Conservation (phyloP, 2,888 invertebrate species). For the Drosophila ustulata region DNA sequence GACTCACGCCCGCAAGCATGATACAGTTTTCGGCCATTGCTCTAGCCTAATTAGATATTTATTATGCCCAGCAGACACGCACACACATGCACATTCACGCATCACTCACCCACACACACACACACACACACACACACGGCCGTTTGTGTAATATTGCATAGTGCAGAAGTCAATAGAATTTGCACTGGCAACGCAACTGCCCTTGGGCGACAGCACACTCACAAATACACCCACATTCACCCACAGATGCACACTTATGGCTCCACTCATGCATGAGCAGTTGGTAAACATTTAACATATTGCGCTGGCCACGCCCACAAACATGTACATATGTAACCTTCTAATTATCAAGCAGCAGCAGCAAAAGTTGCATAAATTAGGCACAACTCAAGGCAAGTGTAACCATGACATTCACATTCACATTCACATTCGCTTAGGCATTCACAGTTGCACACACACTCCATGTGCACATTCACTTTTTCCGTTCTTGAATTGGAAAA, state of each 20-base stretch:
- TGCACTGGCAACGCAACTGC: slow-evolving; percentile 45
- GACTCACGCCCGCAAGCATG: slow-evolving; percentile 15
- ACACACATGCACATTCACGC: slow-evolving; percentile 9
- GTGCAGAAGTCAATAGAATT: slow-evolving; percentile 69
- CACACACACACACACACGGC: slow-evolving; percentile 20
- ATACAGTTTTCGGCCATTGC: slow-evolving; percentile 31
- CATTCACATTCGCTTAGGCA: slow-evolving; percentile 1
- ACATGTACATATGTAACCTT: slow-evolving; percentile 29
- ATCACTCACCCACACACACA: slow-evolving; percentile 15
- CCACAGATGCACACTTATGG: not conserved
- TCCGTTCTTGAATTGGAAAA: slow-evolving; percentile 33
- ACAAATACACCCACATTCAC: slow-evolving; percentile 8
- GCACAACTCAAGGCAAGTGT: slow-evolving; percentile 32
- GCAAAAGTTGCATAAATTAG: slow-evolving; percentile 51
- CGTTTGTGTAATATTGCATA: slow-evolving; percentile 32
- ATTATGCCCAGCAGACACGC: slow-evolving; percentile 51
- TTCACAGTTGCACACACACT: too few relatives aligned
- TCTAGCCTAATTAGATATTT: slow-evolving; percentile 69
- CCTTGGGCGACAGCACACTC: slow-evolving; percentile 50
- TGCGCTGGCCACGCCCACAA: slow-evolving; percentile 34
- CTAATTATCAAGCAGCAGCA: slow-evolving; percentile 60
- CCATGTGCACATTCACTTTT: slow-evolving; percentile 13
- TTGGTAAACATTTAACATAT: slow-evolving; percentile 44
- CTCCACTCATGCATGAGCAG: slow-evolving; percentile 20
- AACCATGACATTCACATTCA: slow-evolving; percentile 48